Evolutionary conservation across 2,888 invertebrate species (phyloP).

Genomic region (Cantharis rufa): DNA sequence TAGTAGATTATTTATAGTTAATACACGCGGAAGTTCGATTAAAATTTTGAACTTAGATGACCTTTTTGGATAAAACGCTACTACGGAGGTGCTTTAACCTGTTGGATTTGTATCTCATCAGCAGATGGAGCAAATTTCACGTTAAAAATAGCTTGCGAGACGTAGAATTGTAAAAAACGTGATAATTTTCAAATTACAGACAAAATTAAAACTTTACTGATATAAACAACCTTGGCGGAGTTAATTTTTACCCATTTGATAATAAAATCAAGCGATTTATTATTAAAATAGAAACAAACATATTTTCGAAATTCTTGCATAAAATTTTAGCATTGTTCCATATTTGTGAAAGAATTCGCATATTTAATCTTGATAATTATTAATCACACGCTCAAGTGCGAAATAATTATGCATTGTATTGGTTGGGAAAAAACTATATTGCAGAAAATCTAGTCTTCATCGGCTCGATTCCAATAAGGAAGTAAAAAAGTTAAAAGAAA

Average conservation of each 20-base stretch:
- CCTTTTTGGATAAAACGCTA: neutral
- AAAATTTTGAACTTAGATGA: neutral
- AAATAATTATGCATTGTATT: neutral
- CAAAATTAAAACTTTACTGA: neutral
- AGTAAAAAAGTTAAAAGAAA: neutral
- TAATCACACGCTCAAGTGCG: neutral
- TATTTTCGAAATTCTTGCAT: neutral
- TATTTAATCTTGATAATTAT: neutral
- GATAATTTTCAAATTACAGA: neutral
- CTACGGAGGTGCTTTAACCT: neutral
- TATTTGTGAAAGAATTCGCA: neutral
- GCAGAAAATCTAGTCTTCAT: no score
- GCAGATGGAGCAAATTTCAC: neutral
- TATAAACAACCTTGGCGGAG: neutral
- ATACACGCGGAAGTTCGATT: neutral
- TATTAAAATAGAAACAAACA: neutral
- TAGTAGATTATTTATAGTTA: neutral
- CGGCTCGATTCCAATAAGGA: no score
- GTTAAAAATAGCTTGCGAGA: neutral
- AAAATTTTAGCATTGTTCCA: neutral
- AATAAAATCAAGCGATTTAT: neutral
- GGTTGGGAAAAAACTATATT: neutral
- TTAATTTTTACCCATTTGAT: neutral
- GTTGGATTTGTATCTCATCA: neutral
- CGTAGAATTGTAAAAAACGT: neutral